Conservation (phyloP, 2,113 vertebrate species). For the Gobius niger region DNA sequence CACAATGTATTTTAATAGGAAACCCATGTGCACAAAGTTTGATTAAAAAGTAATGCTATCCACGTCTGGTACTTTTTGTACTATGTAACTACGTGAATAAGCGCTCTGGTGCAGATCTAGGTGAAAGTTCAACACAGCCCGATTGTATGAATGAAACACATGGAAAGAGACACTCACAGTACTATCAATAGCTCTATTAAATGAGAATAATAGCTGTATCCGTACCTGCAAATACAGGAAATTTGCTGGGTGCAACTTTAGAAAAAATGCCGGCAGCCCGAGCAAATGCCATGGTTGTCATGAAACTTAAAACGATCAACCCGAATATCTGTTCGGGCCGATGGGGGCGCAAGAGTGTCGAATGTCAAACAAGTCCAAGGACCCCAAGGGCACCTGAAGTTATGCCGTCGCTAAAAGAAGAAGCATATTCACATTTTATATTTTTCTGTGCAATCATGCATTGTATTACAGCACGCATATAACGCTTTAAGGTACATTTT, state of each 20-base stretch:
- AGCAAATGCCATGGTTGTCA: constrained; percentile 36
- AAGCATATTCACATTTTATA: not conserved
- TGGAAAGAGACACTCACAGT: too few relatives aligned
- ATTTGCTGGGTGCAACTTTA: constrained; percentile 26
- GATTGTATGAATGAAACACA: constrained; percentile 2
- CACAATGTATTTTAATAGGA: not conserved
- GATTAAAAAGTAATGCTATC: too few relatives aligned
- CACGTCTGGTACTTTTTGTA: not conserved
- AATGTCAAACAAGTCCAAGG: constrained; percentile 4
- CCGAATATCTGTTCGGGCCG: not conserved
- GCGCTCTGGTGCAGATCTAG: not conserved
- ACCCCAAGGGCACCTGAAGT: not conserved
- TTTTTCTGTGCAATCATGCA: not conserved
- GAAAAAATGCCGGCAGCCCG: constrained; percentile 26
- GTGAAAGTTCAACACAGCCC: constrained; percentile 3
- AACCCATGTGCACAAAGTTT: not conserved
- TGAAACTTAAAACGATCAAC: not conserved
- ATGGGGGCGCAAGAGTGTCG: constrained; percentile 21
- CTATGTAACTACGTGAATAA: not conserved
- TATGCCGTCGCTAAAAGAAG: not conserved
- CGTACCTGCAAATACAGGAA: constrained; percentile 34
- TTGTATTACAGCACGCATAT: not conserved
- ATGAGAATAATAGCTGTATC: not conserved
- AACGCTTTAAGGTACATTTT: too few relatives aligned
- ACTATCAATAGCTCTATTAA: not conserved